Conservation (phyloP, 2,888 invertebrate genomes). For the Limenitis camilla region DNA sequence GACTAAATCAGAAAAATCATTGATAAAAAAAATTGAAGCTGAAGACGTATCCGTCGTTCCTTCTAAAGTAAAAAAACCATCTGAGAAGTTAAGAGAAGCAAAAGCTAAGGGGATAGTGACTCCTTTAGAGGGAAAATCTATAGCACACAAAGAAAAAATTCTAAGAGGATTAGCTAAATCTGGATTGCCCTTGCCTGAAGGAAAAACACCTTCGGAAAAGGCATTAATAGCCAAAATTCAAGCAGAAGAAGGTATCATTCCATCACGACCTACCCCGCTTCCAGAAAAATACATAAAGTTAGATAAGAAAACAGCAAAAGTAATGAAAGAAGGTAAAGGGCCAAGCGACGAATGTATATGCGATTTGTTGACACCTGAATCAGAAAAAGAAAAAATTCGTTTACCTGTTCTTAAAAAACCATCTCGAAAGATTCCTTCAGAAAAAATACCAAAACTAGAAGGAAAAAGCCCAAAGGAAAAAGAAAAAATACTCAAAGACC, state of each 20-base stretch:
- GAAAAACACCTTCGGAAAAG: conserved; percentile 27
- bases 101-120: conserved; percentile 22
- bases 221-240: conserved; percentile 26
- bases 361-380: conserved; percentile 27
- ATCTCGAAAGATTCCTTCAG: conserved; percentile 10
- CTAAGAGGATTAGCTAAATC: conserved; percentile 26
- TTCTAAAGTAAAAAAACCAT: conserved; percentile 1
- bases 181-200: conserved; percentile 31
- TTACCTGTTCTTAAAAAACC: neutral
- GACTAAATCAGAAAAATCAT: conserved; percentile 15
- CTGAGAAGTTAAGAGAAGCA: conserved; percentile 24
- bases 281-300: conserved; percentile 24
- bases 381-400: conserved; percentile 9
- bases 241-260: conserved; percentile 19
- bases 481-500: no score
- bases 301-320: conserved; percentile 29
- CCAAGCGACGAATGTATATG: conserved; percentile 38
- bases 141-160: conserved; percentile 34
- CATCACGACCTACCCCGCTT: conserved; percentile 10
- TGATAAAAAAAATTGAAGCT: conserved; percentile 14
- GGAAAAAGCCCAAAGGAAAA: no score
- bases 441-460: no score
- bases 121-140: conserved; percentile 32
- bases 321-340: conserved; percentile 34
- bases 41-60: neutral